These are phyloP conservation scores for Rhabditophanes sp. DNA, from an alignment of 2,888 invertebrate species.

Conservation along the genomic window DNA sequence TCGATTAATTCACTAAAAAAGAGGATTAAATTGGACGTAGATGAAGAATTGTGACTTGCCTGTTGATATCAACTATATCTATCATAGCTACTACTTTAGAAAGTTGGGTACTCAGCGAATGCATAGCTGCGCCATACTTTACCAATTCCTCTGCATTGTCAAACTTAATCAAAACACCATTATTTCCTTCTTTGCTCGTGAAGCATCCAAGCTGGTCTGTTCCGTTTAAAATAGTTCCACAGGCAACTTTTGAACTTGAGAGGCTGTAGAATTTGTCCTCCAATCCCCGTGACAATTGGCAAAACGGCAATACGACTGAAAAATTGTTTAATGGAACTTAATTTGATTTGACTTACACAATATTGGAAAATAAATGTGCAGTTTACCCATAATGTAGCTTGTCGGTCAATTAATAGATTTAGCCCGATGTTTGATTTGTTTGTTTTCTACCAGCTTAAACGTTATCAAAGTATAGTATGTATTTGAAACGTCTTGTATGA, in stretches of 20 bases:
- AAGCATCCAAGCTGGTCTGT: constrained; percentile 81
- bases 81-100: constrained; percentile 7
- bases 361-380: too few species aligned
- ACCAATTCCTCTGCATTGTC: constrained; percentile 12
- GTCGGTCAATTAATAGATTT: too few species aligned
- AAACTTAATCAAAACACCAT: constrained; percentile 20
- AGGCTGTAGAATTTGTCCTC: too few species aligned
- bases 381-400: too few species aligned
- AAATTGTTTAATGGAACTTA: too few species aligned
- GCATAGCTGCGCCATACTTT: constrained; percentile 2
- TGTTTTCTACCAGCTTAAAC: too few species aligned
- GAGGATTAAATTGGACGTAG: neutral
- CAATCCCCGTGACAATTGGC: too few species aligned
- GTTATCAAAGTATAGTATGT: too few species aligned
- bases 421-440: too few species aligned
- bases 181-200: constrained; percentile 19
- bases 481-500: too few species aligned
- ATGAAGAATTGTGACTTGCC: constrained; percentile 8
- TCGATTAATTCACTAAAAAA: constrained; percentile 9
- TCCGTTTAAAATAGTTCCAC: constrained; percentile 76
- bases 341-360: too few species aligned
- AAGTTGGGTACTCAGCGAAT: constrained; percentile 4
- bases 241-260: constrained; percentile 49
- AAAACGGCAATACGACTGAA: too few species aligned
- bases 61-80: constrained; percentile 7